phyloP scores from a whole-genome alignment of 2,888 invertebrate species.

The Lepidochitona cinerea region DNA sequence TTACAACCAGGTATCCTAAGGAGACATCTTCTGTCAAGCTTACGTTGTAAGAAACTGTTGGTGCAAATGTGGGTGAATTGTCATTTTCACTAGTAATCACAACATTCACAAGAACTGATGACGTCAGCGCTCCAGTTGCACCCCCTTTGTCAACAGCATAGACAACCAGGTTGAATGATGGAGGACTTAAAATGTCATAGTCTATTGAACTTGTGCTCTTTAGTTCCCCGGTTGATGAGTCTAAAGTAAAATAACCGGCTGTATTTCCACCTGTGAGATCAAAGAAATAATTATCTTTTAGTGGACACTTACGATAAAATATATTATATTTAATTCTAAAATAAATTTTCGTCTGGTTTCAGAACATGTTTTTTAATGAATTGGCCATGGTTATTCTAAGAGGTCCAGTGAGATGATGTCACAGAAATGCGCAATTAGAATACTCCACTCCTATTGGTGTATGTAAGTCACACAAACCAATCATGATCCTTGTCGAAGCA shows the following conservation, averaged over 20 bases:
- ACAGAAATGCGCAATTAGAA: too few relatives aligned
- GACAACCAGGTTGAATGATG: slow-evolving; percentile 30
- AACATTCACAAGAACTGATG: slow-evolving; percentile 37
- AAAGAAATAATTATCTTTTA: background rate
- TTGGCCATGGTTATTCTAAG: too few relatives aligned
- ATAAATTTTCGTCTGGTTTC: too few relatives aligned
- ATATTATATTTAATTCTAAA: too few relatives aligned
- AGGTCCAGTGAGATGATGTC: too few relatives aligned
- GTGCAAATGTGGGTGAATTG: slow-evolving; percentile 41
- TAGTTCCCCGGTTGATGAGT: background rate
- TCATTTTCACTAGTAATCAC: slow-evolving; percentile 53
- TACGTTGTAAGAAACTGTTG: slow-evolving; percentile 31
- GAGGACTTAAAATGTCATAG: background rate
- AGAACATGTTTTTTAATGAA: too few relatives aligned
- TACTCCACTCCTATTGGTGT: too few relatives aligned
- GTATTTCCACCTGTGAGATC: background rate
- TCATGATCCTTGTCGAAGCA: too few relatives aligned
- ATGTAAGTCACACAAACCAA: too few relatives aligned
- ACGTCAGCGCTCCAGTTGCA: slow-evolving; percentile 26
- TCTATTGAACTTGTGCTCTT: background rate
- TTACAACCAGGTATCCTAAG: slow-evolving; percentile 37
- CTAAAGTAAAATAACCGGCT: background rate
- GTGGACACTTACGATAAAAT: background rate
- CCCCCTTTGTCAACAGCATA: slow-evolving; percentile 39
- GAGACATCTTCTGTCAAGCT: slow-evolving; percentile 29